These are phyloP conservation scores for Peromyscus aztecus DNA, from an alignment of 2,797 vertebrate species.

Conservation along the genomic window DNA sequence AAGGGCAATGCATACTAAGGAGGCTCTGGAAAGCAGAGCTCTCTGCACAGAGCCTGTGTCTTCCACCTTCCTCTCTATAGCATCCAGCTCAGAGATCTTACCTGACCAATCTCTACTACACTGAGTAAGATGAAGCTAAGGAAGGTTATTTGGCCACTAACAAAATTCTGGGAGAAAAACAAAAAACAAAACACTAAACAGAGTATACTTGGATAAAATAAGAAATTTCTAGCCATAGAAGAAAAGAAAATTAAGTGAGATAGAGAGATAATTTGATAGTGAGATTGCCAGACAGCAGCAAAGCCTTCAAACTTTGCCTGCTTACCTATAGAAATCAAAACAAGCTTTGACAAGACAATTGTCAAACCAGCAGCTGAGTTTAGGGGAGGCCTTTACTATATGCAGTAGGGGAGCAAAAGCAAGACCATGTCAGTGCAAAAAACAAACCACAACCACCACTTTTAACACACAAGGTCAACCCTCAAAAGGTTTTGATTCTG, in stretches of 20 bases:
- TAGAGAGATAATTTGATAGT: not conserved
- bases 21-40: slow-evolving; percentile 59
- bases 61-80: slow-evolving; percentile 20
- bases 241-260: not conserved
- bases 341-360: not conserved
- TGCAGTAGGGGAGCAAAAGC: not conserved
- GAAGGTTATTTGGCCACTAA: not conserved
- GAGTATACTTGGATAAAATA: not conserved
- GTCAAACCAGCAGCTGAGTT: not conserved
- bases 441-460: not conserved
- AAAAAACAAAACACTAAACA: not conserved
- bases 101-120: not conserved
- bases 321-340: not conserved
- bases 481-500: slow-evolving; percentile 13
- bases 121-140: not conserved
- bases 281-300: not conserved
- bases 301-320: not conserved
- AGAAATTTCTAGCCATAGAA: not conserved
- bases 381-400: not conserved
- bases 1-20: slow-evolving; percentile 71
- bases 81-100: not conserved
- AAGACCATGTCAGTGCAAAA: not conserved
- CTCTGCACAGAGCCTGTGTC: slow-evolving; percentile 5
- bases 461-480: not conserved
- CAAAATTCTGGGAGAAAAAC: not conserved